These are phyloP conservation scores for Drosophila orosa DNA, from an alignment of 1,140 invertebrate species.

Conservation along the genomic window DNA sequence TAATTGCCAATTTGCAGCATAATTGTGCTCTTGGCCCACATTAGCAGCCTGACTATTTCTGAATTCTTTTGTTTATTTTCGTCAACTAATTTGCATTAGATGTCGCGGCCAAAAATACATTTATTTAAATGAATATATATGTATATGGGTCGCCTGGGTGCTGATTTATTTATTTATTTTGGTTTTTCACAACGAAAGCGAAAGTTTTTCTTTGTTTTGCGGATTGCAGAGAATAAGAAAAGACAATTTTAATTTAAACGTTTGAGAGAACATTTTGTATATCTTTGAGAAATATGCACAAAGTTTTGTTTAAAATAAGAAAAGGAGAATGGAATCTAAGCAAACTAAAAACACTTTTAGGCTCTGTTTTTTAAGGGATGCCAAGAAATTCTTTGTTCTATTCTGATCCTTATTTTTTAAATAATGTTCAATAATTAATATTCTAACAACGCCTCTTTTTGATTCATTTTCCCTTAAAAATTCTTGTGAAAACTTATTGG, in stretches of 20 bases:
- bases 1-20: constrained; percentile 25
- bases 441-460: not conserved
- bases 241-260: not conserved
- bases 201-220: constrained; percentile 51
- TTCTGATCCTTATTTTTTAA: not conserved
- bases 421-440: not conserved
- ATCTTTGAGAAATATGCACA: too few species aligned
- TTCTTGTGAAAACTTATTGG: too few species aligned
- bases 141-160: constrained; percentile 23
- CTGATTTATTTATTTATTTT: constrained; percentile 34
- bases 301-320: not conserved
- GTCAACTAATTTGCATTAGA: constrained; percentile 44
- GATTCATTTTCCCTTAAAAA: too few species aligned
- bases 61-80: constrained; percentile 47
- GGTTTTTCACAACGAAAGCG: constrained; percentile 51
- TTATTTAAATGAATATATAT: constrained; percentile 48
- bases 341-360: not conserved
- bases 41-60: constrained; percentile 29
- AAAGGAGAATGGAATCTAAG: not conserved
- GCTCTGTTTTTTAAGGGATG: not conserved
- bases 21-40: constrained; percentile 50
- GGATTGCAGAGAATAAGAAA: not conserved
- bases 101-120: constrained; percentile 66
- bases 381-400: too few species aligned
- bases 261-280: not conserved